Conservation (phyloP, 2,113 vertebrate species). For the Saimiri boliviensis region DNA sequence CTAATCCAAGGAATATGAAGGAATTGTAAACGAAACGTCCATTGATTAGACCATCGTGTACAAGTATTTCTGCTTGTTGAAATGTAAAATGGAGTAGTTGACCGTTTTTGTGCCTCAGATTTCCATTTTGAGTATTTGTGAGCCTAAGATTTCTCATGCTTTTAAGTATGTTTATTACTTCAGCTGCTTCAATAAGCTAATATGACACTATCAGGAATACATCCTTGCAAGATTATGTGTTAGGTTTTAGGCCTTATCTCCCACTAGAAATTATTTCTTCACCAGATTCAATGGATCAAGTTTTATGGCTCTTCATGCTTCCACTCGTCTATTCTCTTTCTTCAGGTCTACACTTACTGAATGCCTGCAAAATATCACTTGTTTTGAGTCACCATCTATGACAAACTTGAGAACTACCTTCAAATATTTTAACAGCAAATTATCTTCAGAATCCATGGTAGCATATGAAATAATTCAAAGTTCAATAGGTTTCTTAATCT, state of each 20-base stretch:
- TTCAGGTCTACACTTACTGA: not conserved
- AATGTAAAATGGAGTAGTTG: conserved; percentile 80
- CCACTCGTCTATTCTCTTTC: not conserved
- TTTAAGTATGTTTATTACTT: conserved; percentile 77
- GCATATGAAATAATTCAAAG: not conserved
- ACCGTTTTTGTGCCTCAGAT: conserved; percentile 88
- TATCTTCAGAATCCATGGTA: not conserved
- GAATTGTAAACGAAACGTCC: conserved; percentile 82
- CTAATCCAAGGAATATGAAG: conserved; percentile 82
- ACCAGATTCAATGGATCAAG: conserved; percentile 26
- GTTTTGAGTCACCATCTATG: not conserved
- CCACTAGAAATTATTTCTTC: conserved; percentile 55
- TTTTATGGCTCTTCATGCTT: not conserved
- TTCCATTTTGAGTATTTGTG: conserved; percentile 84
- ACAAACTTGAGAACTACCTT: conserved; percentile 14
- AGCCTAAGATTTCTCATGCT: conserved; percentile 76
- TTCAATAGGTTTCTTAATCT: not conserved
- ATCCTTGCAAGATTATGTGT: conserved; percentile 43
- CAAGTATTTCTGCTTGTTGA: conserved; percentile 83
- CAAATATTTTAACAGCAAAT: conserved; percentile 11
- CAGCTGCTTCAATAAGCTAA: conserved; percentile 69
- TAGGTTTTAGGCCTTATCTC: conserved; percentile 53
- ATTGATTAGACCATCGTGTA: conserved; percentile 77
- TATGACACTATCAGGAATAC: conserved; percentile 69
- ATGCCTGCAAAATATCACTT: not conserved